Percentiles rank a stretch among this genome's conserved stretches.
Conservation (phyloP, 2,797 vertebrate genomes). For the Columba guinea region DNA sequence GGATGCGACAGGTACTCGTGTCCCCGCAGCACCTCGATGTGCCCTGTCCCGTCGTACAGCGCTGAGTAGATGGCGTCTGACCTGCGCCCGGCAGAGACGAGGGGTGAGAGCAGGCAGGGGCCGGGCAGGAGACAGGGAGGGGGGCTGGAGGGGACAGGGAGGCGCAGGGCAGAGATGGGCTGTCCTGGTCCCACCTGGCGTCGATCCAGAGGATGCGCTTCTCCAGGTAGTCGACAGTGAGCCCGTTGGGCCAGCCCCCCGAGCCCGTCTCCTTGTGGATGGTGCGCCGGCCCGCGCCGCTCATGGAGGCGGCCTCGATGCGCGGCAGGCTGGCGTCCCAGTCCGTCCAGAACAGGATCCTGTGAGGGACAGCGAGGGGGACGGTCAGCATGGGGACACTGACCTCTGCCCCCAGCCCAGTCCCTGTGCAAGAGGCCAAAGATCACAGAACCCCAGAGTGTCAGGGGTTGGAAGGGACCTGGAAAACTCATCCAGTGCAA, state of each 20-base stretch:
- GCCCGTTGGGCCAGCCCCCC: constrained; percentile 96
- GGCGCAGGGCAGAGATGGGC: rapidly evolving
- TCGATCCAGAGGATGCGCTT: constrained; percentile 97
- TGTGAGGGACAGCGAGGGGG: constrained; percentile 27
- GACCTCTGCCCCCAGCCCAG: too few relatives aligned
- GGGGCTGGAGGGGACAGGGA: not conserved
- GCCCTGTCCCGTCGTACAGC: constrained; percentile 90
- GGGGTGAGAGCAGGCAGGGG: not conserved
- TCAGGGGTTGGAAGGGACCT: too few relatives aligned
- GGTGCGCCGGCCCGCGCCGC: constrained; percentile 89
- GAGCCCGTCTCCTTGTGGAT: constrained; percentile 95
- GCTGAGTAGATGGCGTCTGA: constrained; percentile 98
- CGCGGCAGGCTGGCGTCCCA: constrained; percentile 95
- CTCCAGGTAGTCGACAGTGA: constrained; percentile 97
- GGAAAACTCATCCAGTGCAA: too few relatives aligned
- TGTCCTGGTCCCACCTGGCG: constrained; percentile 82
- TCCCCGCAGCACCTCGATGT: constrained; percentile 96
- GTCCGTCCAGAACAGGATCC: constrained; percentile 98
- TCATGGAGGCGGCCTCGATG: constrained; percentile 98
- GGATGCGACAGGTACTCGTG: constrained; percentile 97
- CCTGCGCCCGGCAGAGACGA: constrained; percentile 55
- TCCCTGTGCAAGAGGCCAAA: not conserved
- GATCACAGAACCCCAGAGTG: too few relatives aligned
- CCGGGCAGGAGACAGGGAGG: too few relatives aligned
- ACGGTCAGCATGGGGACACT: rapidly evolving